Base-by-base conservation (phyloP, 1,140 invertebrate genomes). In the Rhopalosiphum maidis region DNA sequence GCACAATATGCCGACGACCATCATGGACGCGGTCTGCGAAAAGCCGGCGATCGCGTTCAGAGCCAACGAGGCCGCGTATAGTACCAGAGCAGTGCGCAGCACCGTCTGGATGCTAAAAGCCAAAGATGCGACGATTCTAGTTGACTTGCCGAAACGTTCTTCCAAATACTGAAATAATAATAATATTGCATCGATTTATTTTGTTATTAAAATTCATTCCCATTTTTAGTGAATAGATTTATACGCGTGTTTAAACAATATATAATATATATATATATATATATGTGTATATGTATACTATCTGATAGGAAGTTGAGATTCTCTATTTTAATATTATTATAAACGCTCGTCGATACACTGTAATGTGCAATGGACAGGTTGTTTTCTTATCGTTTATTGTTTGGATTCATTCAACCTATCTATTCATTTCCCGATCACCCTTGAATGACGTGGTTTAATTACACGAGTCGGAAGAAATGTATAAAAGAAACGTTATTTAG, bases 51-150 rank as follows among this genome's bases (percentile, higher is more conserved):
- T 97, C 35, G 98, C 97, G 95, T 98, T 98, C 37, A 99, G 95
- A 1, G 98, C 98, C 94, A 99, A 96, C 6, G 98, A 97, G 7
- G 98, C 98, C 0, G 98, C 98, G 95, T 98, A 99, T 1, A 99
- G 96, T 1, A 99, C 98, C 94, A 99, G 97, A 9, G 98, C 98
- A 96, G 98, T 99, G 94, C 99, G 99, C 35, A 99, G 95, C 82
- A 98, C 95, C 96, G 98, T 97, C 95, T 98, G 98, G 11, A 98
- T 94, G 51, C 97, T 97, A 94, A 98, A 98, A 0, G 97, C 96
- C 60, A 97, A 94, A 30, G 97, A 98, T 7, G 97, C 97, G 54
- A 96, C 94, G 94, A 97, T 95, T 94, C 94, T 87, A 30, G 77
- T 83, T 41, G 41, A 54, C 30, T 96, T 95, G 6, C 98, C 97